Evolutionary conservation across 2,888 invertebrate species (phyloP).

Genomic region (Drosophila cognata): DNA sequence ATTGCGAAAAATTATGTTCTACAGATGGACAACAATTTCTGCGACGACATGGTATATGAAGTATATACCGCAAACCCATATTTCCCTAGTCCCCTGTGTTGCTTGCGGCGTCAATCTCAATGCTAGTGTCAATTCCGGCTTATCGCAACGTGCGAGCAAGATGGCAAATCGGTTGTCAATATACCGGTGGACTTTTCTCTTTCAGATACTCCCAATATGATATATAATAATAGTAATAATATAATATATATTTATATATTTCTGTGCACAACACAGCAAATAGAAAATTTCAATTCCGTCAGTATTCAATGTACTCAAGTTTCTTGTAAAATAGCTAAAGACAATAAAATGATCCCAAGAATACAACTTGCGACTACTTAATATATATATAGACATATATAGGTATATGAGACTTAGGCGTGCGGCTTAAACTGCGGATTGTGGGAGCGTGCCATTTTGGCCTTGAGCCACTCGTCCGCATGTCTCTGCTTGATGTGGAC

Average conservation of each 20-base stretch:
- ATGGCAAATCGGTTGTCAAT: neutral
- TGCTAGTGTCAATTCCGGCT: neutral
- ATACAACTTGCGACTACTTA: slow-evolving; percentile 1
- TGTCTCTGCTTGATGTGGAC: slow-evolving; percentile 82
- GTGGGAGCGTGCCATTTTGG: slow-evolving; percentile 77
- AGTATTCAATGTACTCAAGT: slow-evolving; percentile 3
- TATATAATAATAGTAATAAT: neutral
- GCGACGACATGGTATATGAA: neutral
- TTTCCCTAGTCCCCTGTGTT: neutral
- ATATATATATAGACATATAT: neutral
- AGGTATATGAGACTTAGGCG: slow-evolving; percentile 11
- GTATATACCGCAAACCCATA: neutral
- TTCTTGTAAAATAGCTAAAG: slow-evolving; percentile 2
- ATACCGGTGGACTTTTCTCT: neutral
- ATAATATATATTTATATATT: neutral
- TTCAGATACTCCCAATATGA: neutral
- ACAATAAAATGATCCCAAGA: slow-evolving; percentile 5
- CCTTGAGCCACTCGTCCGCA: slow-evolving; percentile 78
- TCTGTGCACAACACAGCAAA: neutral
- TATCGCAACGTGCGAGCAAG: neutral
- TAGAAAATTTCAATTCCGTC: neutral
- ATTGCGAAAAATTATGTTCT: neutral
- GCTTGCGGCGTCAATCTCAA: neutral
- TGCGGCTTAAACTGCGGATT: slow-evolving; percentile 65
- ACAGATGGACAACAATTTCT: neutral